Evolutionary conservation across 2,797 vertebrate species (phyloP), one percentile per base, ranked within the genome.

Genomic region (Sarcoramphus papa): DNA sequence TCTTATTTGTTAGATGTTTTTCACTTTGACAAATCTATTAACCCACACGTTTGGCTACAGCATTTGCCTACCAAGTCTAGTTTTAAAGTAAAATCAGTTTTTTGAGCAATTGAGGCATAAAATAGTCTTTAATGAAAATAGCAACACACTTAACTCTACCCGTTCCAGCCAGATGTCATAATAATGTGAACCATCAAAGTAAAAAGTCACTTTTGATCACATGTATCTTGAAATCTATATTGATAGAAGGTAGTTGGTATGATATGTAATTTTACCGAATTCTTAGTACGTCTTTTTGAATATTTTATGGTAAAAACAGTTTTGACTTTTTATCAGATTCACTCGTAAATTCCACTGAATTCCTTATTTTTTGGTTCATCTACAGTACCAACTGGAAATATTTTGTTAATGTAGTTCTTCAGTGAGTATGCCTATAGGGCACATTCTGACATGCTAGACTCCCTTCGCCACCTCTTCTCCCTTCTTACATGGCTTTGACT

Each of bases 71-170:
- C 89, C 85, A 93, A 95, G 48, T 80, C 47, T 60, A 57, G 37
- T 83, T 94, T 94, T 84, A 83, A 80, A 89, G 62, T 88, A 78
- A 84, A 85, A 76, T 69, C 0, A 4, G 9, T 23, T 90, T 95
- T 93, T 74, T 82, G 14, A 87, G 47, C 51, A 90, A 86, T 10
- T 74, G 64, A 95, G n/a, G 57, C 77, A 91, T 85, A 83, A 90
- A 88, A 73, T 62, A 37, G 10, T 28, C 45, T 80, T 54, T 73
- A 95, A 95, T 87, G 68, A 68, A 89, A 94, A 97, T 80, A 81
- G 35, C 35, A 93, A 41, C 13, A 93, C 93, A 88, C 37, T 95
- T 94, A 95, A 93, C 89, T 93, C 82, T 93, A 33, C 43, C 69
- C 43, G 4, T 95, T 90, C 78, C 95, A 90, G 54, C 40, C 72